Evolutionary conservation across 2,113 vertebrate species (phyloP), one percentile per base, ranked within the genome.

Genomic region (Crocuta crocuta): DNA sequence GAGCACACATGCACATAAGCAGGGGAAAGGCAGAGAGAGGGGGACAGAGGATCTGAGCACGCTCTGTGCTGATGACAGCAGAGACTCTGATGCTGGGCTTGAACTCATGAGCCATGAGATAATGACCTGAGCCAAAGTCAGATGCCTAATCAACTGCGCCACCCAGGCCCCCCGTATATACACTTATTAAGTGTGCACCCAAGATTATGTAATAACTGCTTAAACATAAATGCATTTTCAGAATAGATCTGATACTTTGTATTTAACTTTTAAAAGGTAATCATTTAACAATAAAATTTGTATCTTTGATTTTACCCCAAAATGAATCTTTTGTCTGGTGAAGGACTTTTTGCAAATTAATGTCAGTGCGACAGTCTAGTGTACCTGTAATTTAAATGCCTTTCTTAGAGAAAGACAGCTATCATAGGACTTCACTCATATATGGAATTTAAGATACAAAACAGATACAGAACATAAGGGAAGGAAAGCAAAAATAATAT

Each of bases 171-270:
- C 58, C 58, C 58, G 23, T 97, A 89, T 84, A 98, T 91, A 70
- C 50, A 91, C 96, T 97, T 97, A 98, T 98, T 98, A 97, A 71
- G 95, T 96, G 26, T 48, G 13, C 13, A 97, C 97, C 96, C 39
- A 88, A 98, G 98, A 98, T 94, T 97, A 97, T 97, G 97, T 88
- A 78, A 78, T 84, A 97, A 94, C 96, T 98, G 79, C 96, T 98
- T 45, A 26, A 95, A 74, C 97, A 91, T 96, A 98, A 98, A 98
- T 97, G 97, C 86, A 83, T 81, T 86, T 96, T 97, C 81, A 97
- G 95, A 98, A 95, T 94, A 98, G 95, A 88, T 96, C 91, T 74
- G 82, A 71, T 95, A 96, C 50, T 96, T 97, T 73, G 50, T 43
- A 80, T 96, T 94, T 91, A 94, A 92, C 63, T 89, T 91, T 73